Conservation (phyloP, 1,140 invertebrate genomes). For the Drosophila kikkawai region DNA sequence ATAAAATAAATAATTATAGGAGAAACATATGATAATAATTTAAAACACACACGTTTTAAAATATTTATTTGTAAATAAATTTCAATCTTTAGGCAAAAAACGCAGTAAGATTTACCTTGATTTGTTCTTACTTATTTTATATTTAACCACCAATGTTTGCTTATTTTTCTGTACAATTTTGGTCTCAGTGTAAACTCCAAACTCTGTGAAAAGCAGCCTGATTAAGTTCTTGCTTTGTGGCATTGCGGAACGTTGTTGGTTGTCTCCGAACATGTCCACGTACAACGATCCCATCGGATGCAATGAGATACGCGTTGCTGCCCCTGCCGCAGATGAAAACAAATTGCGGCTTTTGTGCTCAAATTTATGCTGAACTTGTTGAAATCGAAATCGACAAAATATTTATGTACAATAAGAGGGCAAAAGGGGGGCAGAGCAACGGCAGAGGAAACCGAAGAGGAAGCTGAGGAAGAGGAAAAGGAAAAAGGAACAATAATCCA, state of each 20-base stretch:
- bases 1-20: too few species aligned
- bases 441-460: constrained; percentile 10
- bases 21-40: too few species aligned
- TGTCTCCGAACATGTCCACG: constrained; percentile 44
- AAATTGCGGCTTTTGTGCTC: constrained; percentile 81
- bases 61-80: not conserved
- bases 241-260: constrained; percentile 43
- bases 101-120: too few species aligned
- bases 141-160: not conserved
- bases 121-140: too few species aligned
- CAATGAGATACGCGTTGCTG: constrained; percentile 22
- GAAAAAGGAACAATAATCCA: constrained; percentile 50
- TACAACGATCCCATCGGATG: constrained; percentile 12
- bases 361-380: constrained; percentile 83
- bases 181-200: not conserved
- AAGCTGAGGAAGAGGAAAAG: constrained; percentile 23
- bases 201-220: constrained; percentile 48
- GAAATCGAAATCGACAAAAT: constrained; percentile 81
- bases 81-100: not conserved
- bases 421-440: constrained; percentile 4
- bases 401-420: constrained; percentile 59
- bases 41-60: not conserved
- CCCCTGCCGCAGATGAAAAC: constrained; percentile 73
- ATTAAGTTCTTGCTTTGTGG: constrained; percentile 75
- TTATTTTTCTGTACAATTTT: not conserved